Evolutionary conservation across 2,113 vertebrate genomes (phyloP).

Genomic region (Mohoua ochrocephala): DNA sequence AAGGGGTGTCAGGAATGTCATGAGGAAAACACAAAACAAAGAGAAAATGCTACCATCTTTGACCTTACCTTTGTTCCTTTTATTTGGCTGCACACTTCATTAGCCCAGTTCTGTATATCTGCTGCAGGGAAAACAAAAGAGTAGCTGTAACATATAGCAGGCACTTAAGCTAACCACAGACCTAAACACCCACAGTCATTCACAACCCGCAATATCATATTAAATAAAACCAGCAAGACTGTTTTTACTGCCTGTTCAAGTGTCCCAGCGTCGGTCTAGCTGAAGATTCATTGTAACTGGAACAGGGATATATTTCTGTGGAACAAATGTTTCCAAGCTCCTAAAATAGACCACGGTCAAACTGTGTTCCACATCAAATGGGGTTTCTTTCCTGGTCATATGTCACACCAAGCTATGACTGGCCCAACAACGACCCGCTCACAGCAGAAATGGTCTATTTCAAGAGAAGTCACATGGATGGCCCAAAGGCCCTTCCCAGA

Average conservation of each 20-base stretch:
- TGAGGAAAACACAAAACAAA: not conserved
- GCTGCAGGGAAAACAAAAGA: slow-evolving; percentile 58
- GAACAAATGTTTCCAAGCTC: slow-evolving; percentile 57
- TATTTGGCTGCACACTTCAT: slow-evolving; percentile 67
- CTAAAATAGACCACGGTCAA: slow-evolving; percentile 53
- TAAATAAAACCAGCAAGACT: not conserved
- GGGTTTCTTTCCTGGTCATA: slow-evolving; percentile 64
- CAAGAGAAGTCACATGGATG: slow-evolving; percentile 55
- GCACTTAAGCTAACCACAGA: slow-evolving; percentile 12
- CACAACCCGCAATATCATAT: not conserved
- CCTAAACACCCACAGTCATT: slow-evolving; percentile 22
- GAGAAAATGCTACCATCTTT: not conserved
- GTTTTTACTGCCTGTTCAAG: slow-evolving; percentile 33
- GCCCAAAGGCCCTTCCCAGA: slow-evolving; percentile 5
- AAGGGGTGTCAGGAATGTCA: not conserved
- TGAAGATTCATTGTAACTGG: slow-evolving; percentile 37
- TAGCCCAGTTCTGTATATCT: slow-evolving; percentile 74
- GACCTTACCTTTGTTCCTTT: slow-evolving; percentile 71
- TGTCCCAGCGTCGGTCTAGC: not conserved
- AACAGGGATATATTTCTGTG: slow-evolving; percentile 24
- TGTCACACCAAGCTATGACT: slow-evolving; percentile 57
- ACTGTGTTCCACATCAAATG: slow-evolving; percentile 59
- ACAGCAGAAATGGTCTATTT: not conserved
- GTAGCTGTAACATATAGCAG: not conserved
- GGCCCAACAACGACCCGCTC: not conserved